Conservation (phyloP, 2,888 invertebrate genomes). For the Cepaea hortensis region DNA sequence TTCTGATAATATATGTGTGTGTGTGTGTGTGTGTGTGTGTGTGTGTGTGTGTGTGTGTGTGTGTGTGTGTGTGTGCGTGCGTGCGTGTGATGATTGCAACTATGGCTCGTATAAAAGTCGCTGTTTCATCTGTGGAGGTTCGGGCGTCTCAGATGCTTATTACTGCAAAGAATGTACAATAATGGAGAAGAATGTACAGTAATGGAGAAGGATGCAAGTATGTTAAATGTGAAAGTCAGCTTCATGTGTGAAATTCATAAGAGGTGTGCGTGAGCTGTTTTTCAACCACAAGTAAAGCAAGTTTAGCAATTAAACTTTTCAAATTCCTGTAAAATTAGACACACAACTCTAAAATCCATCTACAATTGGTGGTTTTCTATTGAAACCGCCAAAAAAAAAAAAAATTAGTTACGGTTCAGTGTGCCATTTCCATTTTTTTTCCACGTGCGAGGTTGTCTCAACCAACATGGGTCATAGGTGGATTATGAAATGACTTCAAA, state of each 20-base stretch:
- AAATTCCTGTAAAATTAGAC: no score
- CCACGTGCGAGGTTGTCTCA: no score
- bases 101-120: conserved; percentile 98
- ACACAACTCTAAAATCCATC: no score
- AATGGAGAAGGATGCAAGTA: conserved; percentile 91
- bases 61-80: conserved; percentile 99
- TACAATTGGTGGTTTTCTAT: no score
- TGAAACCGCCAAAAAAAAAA: no score
- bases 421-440: no score
- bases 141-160: conserved; percentile 99
- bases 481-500: no score
- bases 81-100: conserved; percentile 99
- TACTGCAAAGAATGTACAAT: conserved; percentile 99
- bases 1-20: conserved; percentile 84
- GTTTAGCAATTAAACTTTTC: no score
- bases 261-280: no score
- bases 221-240: neutral
- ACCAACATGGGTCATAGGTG: no score
- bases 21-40: conserved; percentile 99
- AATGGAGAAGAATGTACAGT: conserved; percentile 98
- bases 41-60: conserved; percentile 99
- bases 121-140: conserved; percentile 99
- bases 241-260: neutral
- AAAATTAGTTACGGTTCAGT: no score
- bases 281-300: no score